phyloP scores from a whole-genome alignment of 1,140 invertebrate genomes.

The Plectrocnemia conspersa region DNA sequence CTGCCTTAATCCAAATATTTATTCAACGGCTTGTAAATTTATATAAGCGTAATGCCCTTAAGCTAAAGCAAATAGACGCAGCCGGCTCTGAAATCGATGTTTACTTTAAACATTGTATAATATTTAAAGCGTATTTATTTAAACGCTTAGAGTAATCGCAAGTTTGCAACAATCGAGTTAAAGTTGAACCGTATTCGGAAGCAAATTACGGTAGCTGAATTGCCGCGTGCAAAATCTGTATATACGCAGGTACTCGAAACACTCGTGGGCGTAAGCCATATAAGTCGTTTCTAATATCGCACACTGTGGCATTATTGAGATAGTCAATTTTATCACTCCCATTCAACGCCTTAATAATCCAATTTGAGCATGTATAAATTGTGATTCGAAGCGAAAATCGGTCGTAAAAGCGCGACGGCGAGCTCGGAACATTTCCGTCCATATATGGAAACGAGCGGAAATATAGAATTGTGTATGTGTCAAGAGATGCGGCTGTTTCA shows the following conservation, averaged over 20 bases:
- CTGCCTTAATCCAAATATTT: conserved; percentile 29
- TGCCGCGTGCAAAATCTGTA: no score
- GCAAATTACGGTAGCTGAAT: conserved; percentile 11
- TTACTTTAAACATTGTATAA: neutral
- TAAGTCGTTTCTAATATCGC: no score
- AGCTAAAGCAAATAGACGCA: neutral
- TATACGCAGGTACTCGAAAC: no score
- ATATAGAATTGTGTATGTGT: conserved; percentile 2
- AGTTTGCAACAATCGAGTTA: neutral
- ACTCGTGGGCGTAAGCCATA: neutral
- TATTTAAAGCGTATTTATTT: neutral
- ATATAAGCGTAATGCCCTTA: neutral
- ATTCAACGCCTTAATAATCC: no score
- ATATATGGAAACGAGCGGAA: no score
- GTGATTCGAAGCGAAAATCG: neutral
- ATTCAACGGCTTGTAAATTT: conserved; percentile 27
- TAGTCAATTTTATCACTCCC: no score
- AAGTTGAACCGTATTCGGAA: conserved; percentile 12
- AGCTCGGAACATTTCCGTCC: neutral
- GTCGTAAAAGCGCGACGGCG: neutral
- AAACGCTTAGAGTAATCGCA: neutral
- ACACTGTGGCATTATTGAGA: no score
- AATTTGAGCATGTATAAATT: no score
- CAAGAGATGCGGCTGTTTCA: conserved; percentile 13
- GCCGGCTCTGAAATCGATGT: neutral